Conservation (phyloP, 2,113 vertebrate genomes). For the Mohoua ochrocephala region DNA sequence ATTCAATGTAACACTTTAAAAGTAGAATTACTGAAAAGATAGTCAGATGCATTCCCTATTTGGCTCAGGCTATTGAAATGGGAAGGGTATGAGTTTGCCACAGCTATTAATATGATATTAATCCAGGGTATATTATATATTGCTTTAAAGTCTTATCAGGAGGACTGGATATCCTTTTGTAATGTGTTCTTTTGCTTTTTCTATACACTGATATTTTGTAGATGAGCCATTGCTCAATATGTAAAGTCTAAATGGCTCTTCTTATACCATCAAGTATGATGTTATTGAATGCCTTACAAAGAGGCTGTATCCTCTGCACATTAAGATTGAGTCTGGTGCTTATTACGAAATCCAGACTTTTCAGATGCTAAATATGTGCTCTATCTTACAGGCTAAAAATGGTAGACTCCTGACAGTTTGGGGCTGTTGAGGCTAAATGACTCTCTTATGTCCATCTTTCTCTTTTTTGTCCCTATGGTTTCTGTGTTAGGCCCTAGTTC, state of each 20-base stretch:
- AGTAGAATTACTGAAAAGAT: constrained; percentile 59
- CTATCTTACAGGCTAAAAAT: constrained; percentile 41
- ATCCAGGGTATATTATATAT: constrained; percentile 48
- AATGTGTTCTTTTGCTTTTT: constrained; percentile 52
- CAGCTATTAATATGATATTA: constrained; percentile 66
- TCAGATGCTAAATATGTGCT: constrained; percentile 62
- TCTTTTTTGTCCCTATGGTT: neutral
- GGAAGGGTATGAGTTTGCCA: constrained; percentile 49
- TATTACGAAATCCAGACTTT: constrained; percentile 63
- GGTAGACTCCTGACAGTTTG: neutral
- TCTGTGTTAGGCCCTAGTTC: neutral
- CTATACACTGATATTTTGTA: constrained; percentile 55
- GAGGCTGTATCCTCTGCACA: constrained; percentile 55
- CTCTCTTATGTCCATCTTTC: neutral
- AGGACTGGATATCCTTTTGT: constrained; percentile 61
- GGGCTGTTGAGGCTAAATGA: neutral
- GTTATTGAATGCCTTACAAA: constrained; percentile 63
- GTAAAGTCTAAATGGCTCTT: constrained; percentile 62
- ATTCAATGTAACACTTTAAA: constrained; percentile 48
- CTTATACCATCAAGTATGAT: constrained; percentile 60
- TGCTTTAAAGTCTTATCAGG: constrained; percentile 62
- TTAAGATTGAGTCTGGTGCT: constrained; percentile 68
- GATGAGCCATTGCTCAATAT: constrained; percentile 63
- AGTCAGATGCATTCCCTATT: constrained; percentile 44
- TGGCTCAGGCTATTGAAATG: constrained; percentile 52